phyloP scores from a whole-genome alignment of 2,797 vertebrate species.

The Karalla daura region DNA sequence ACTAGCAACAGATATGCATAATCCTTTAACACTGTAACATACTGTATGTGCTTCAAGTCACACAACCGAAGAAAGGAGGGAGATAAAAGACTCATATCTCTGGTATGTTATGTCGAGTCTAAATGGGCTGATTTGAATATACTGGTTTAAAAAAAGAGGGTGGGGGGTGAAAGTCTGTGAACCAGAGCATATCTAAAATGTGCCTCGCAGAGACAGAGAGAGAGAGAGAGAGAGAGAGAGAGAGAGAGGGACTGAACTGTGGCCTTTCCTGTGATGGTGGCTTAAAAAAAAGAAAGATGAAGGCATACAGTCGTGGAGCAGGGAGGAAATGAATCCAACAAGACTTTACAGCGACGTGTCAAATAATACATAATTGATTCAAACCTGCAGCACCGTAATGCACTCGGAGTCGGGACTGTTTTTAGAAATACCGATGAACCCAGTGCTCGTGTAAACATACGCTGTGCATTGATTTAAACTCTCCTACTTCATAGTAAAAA shows the following conservation, averaged over 20 bases:
- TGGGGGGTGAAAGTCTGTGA: slow-evolving; percentile 9
- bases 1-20: too few relatives aligned
- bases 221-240: not conserved
- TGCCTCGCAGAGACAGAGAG: not conserved
- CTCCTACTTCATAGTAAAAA: not conserved
- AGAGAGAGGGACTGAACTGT: slow-evolving; percentile 9
- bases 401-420: not conserved
- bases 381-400: not conserved
- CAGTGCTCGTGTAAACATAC: not conserved
- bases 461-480: not conserved
- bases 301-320: not conserved
- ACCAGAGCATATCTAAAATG: slow-evolving; percentile 23
- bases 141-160: slow-evolving; percentile 34
- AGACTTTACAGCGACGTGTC: not conserved
- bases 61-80: not conserved
- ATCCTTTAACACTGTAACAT: not conserved
- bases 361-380: not conserved
- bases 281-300: slow-evolving; percentile 14
- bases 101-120: slow-evolving; percentile 2
- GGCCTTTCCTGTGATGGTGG: slow-evolving; percentile 42
- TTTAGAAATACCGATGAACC: not conserved
- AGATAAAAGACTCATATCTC: not conserved
- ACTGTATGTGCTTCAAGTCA: not conserved
- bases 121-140: slow-evolving; percentile 15
- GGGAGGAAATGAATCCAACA: slow-evolving; percentile 17